A percentile compares a stretch with the other conserved stretches of the same genome.
phyloP scores from a whole-genome alignment of 2,113 vertebrate genomes.

The Corvus moneduloides region DNA sequence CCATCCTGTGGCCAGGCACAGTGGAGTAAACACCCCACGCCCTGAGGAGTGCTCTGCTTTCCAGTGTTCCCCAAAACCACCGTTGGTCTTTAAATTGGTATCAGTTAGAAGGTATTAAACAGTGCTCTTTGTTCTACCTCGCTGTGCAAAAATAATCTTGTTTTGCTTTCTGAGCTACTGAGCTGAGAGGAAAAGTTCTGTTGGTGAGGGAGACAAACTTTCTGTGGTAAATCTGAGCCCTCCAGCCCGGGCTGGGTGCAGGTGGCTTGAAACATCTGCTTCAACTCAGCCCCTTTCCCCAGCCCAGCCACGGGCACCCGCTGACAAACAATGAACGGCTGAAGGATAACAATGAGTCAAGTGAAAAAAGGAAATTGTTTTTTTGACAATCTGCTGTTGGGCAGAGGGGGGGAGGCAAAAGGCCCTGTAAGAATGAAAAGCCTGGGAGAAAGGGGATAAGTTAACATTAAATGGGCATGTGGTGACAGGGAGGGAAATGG shows the following conservation, averaged over 20 bases:
- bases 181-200: background rate
- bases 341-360: slow-evolving; percentile 54
- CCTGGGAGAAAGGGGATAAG: slow-evolving; percentile 73
- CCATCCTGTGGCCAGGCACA: background rate
- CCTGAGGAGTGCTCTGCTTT: background rate
- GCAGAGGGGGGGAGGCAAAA: background rate
- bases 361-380: slow-evolving; percentile 61
- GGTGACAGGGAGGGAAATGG: slow-evolving; percentile 85
- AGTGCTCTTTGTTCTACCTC: background rate
- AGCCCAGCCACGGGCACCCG: background rate
- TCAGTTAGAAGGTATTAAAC: background rate
- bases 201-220: background rate
- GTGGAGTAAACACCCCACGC: background rate
- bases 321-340: slow-evolving; percentile 10
- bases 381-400: slow-evolving; percentile 53
- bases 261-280: background rate
- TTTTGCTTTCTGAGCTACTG: background rate
- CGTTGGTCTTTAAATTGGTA: background rate
- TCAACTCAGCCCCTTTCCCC: background rate
- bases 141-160: rapidly evolving
- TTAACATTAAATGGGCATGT: slow-evolving; percentile 86
- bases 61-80: background rate
- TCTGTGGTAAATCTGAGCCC: background rate
- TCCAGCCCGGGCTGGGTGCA: background rate
- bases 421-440: slow-evolving; percentile 28